These are phyloP conservation scores for Acestrorhynchus altus DNA, from an alignment of 2,797 vertebrate species.

Conservation along the genomic window DNA sequence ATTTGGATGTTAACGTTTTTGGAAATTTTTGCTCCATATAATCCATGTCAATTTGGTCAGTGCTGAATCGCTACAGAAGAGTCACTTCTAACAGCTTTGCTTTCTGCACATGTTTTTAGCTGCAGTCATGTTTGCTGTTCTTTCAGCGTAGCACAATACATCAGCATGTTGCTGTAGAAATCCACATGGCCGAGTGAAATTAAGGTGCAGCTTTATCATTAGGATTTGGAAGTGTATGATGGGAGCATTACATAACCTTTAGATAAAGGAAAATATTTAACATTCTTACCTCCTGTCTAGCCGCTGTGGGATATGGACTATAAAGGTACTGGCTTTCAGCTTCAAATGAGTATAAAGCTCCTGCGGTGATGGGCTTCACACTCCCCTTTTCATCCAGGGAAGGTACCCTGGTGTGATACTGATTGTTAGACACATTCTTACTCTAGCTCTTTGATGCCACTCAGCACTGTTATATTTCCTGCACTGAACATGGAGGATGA, in stretches of 20 bases:
- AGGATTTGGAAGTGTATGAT: not conserved
- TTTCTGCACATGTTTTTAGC: not conserved
- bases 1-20: no score
- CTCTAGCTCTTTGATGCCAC: not conserved
- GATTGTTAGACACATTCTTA: constrained; percentile 9
- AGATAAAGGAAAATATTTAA: not conserved
- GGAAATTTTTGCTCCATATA: no score
- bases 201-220: not conserved
- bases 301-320: not conserved
- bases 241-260: not conserved
- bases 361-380: not conserved
- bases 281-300: not conserved
- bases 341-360: constrained; percentile 15
- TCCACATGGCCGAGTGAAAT: not conserved
- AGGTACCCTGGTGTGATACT: not conserved
- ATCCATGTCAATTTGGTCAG: not conserved
- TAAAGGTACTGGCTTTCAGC: not conserved
- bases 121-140: not conserved
- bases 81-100: not conserved
- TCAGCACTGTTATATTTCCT: not conserved
- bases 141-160: not conserved
- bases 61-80: not conserved
- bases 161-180: not conserved
- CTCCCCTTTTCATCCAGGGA: not conserved
- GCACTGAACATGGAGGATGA: not conserved